These are phyloP conservation scores for Smittia sp. DNA, from an alignment of 2,888 invertebrate species.

Conservation along the genomic window DNA sequence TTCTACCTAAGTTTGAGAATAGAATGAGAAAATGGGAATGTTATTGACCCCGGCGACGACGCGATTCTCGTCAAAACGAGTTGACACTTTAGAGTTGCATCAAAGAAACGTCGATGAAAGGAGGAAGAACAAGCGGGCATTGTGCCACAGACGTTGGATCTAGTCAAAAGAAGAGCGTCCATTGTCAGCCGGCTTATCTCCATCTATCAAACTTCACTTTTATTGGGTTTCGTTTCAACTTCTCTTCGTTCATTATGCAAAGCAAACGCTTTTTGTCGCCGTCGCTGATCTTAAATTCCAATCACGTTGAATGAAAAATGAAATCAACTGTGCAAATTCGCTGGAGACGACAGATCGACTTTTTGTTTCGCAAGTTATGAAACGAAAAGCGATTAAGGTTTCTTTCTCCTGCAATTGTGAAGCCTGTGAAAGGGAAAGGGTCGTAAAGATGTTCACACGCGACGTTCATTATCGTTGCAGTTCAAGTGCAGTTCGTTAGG, in stretches of 20 bases:
- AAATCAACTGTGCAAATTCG: too few species aligned
- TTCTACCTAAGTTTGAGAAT: not conserved
- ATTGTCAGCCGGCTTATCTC: not conserved
- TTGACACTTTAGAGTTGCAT: not conserved
- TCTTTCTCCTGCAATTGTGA: not conserved
- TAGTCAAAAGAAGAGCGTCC: not conserved
- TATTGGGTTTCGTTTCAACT: not conserved
- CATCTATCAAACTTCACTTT: not conserved
- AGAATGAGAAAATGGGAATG: not conserved
- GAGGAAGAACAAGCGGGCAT: not conserved
- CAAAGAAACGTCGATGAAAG: not conserved
- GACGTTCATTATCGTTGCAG: not conserved
- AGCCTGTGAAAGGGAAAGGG: not conserved
- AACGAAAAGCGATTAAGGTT: not conserved
- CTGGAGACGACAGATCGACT: not conserved
- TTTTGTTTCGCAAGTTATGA: not conserved
- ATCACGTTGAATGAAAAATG: too few species aligned
- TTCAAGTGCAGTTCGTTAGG: conserved; percentile 28
- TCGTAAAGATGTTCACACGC: not conserved
- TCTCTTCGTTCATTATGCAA: not conserved
- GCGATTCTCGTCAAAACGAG: not conserved
- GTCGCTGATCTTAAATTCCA: too few species aligned
- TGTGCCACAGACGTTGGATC: not conserved
- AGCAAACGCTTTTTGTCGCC: not conserved
- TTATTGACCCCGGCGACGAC: not conserved